phyloP scores from a whole-genome alignment of 2,113 vertebrate species.

The Mionectes macconnelli region DNA sequence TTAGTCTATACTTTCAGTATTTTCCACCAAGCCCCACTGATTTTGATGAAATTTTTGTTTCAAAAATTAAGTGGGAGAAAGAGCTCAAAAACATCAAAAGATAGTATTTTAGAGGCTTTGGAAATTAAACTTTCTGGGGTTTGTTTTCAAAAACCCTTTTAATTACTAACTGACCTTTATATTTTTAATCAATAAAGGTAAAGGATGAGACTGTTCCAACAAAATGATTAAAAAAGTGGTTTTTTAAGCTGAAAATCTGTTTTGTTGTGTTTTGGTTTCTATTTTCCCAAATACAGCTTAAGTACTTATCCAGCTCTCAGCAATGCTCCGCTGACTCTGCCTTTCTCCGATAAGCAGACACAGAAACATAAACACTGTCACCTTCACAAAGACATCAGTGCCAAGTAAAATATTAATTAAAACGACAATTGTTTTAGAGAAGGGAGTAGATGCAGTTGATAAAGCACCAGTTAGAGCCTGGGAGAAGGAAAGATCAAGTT shows the following conservation, averaged over 20 bases:
- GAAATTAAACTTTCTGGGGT: background rate
- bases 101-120: background rate
- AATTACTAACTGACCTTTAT: background rate
- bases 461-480: background rate
- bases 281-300: background rate
- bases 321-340: background rate
- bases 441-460: background rate
- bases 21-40: background rate
- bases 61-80: background rate
- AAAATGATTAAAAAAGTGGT: background rate
- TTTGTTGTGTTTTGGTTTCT: too few relatives aligned
- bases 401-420: background rate
- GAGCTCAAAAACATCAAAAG: background rate
- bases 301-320: background rate
- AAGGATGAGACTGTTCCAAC: background rate
- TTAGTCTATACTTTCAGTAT: background rate
- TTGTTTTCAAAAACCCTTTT: background rate
- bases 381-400: background rate
- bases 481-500: background rate
- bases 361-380: background rate
- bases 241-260: background rate
- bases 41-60: background rate
- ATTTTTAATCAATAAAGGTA: background rate
- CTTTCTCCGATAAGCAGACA: background rate
- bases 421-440: background rate